Conservation (phyloP, 1,140 invertebrate genomes). For the Bactericera cockerelli region DNA sequence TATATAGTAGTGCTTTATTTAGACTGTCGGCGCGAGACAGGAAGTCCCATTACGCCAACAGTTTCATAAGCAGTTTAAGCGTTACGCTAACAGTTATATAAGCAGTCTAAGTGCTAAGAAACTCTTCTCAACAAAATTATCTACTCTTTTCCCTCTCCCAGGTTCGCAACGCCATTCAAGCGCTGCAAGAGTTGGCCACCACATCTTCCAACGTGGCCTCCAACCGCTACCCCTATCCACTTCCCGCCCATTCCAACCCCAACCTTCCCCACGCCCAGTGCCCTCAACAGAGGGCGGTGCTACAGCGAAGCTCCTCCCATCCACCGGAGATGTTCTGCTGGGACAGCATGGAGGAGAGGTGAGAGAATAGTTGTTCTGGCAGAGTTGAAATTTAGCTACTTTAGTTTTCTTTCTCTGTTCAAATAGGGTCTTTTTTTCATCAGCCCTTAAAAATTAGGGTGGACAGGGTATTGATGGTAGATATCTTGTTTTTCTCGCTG, state of each 20-base stretch:
- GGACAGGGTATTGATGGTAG: not conserved
- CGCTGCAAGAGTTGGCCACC: conserved; percentile 57
- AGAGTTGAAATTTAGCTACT: conserved; percentile 26
- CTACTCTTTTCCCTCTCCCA: conserved; percentile 27
- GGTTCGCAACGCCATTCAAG: conserved; percentile 64
- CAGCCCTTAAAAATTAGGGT: conserved; percentile 12
- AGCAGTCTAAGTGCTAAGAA: too few species aligned
- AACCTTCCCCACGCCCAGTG: conserved; percentile 33
- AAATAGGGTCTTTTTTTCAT: conserved; percentile 9
- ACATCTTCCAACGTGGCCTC: conserved; percentile 33
- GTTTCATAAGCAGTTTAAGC: too few species aligned
- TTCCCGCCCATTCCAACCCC: conserved; percentile 50
- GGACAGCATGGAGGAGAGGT: conserved; percentile 29
- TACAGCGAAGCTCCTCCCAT: conserved; percentile 59
- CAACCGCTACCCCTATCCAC: conserved; percentile 29
- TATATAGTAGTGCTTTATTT: too few species aligned
- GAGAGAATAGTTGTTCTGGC: conserved; percentile 20
- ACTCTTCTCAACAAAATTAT: too few species aligned
- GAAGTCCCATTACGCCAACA: too few species aligned
- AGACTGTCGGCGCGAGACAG: too few species aligned
- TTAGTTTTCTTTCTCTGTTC: not conserved
- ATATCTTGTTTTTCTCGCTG: too few species aligned
- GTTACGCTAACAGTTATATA: too few species aligned
- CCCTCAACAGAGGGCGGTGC: conserved; percentile 29
- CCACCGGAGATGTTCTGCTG: conserved; percentile 63